Percentiles rank a stretch among this genome's conserved stretches.
phyloP scores from a whole-genome alignment of 1,140 invertebrate genomes.

The Musca domestica region DNA sequence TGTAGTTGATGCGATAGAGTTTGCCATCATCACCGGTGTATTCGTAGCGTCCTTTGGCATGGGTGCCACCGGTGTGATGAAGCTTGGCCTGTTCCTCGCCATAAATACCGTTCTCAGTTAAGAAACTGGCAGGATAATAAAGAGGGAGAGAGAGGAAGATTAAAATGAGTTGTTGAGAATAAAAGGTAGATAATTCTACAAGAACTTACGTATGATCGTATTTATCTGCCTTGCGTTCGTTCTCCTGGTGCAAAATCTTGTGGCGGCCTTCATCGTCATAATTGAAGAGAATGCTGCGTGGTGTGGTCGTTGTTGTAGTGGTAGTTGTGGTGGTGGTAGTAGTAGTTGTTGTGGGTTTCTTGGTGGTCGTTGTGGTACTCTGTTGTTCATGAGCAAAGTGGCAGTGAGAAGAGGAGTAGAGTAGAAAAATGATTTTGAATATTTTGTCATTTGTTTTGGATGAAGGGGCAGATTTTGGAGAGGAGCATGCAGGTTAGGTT shows the following conservation, averaged over 20 bases:
- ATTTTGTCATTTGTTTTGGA: neutral
- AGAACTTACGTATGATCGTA: conserved; percentile 63
- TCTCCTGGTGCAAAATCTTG: conserved; percentile 61
- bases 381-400: neutral
- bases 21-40: conserved; percentile 60
- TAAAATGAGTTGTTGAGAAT: neutral
- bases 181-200: neutral
- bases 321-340: conserved; percentile 45
- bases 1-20: conserved; percentile 61
- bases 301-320: conserved; percentile 52
- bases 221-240: conserved; percentile 60
- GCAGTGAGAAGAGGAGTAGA: too few species aligned
- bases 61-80: conserved; percentile 64
- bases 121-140: conserved; percentile 59
- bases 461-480: too few species aligned
- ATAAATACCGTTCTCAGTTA: conserved; percentile 76
- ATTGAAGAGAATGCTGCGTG: conserved; percentile 54
- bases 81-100: conserved; percentile 66
- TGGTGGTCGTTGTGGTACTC: conserved; percentile 42
- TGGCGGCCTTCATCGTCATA: conserved; percentile 62
- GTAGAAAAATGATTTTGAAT: neutral
- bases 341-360: conserved; percentile 50
- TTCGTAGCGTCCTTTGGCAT: conserved; percentile 63
- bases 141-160: conserved; percentile 1
- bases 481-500: neutral